These are phyloP conservation scores for Cepphus grylle DNA, from an alignment of 2,113 vertebrate genomes.

Conservation along the genomic window DNA sequence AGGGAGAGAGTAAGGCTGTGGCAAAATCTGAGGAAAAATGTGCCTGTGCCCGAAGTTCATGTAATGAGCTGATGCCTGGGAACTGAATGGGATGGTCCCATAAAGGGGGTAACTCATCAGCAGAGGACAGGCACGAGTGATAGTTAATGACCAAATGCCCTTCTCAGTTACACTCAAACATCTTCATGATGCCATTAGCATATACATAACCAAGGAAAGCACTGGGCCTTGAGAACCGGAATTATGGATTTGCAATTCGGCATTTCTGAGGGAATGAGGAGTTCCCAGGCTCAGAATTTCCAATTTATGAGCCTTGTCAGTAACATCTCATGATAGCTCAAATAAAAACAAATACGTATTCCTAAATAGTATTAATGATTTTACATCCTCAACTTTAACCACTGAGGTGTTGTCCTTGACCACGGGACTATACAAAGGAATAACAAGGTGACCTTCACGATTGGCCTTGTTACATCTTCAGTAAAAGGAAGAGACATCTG, in stretches of 20 bases:
- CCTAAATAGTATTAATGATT: neutral
- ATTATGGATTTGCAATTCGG: neutral
- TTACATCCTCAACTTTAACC: neutral
- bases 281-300: neutral
- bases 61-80: neutral
- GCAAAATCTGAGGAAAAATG: neutral
- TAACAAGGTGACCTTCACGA: neutral
- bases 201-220: neutral
- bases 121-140: neutral
- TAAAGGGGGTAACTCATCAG: neutral
- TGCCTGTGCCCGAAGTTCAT: neutral
- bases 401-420: neutral
- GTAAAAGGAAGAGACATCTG: neutral
- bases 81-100: neutral
- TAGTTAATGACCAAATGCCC: neutral
- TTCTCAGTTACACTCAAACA: neutral
- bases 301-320: neutral
- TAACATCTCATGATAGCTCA: neutral
- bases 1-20: neutral
- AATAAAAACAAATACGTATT: neutral
- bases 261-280: neutral
- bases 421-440: neutral
- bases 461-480: neutral
- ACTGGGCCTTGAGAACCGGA: fast-evolving
- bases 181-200: neutral